A percentile compares a stretch with the other conserved stretches of the same genome.
Evolutionary conservation across 1,140 invertebrate genomes (phyloP).

Genomic region (Tetragonula clypearis): DNA sequence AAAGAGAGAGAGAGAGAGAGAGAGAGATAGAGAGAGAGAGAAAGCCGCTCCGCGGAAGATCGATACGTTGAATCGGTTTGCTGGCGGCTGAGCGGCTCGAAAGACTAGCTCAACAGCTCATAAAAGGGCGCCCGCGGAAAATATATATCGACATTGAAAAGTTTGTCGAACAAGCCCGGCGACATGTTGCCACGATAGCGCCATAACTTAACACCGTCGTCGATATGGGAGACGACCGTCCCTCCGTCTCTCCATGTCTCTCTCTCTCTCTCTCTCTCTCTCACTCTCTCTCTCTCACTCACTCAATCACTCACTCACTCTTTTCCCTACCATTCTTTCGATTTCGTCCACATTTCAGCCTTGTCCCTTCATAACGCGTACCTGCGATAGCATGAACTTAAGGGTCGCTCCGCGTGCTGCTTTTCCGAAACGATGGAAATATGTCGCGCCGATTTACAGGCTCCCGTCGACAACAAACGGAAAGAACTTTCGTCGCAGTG

Average conservation of each 20-base stretch:
- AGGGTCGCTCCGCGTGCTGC: constrained; percentile 50
- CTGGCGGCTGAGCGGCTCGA: constrained; percentile 46
- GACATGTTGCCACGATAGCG: constrained; percentile 79
- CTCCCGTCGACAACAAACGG: constrained; percentile 13
- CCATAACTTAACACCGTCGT: constrained; percentile 75
- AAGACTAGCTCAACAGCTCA: constrained; percentile 68
- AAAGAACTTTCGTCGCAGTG: constrained; percentile 13
- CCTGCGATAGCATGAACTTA: constrained; percentile 73
- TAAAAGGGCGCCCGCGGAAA: constrained; percentile 74
- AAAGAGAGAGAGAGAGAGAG: too few relatives aligned
- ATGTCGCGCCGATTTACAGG: constrained; percentile 56
- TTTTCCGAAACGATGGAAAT: constrained; percentile 55
- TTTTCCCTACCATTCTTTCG: constrained; percentile 22
- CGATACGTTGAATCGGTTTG: constrained; percentile 63
- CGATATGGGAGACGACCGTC: constrained; percentile 66
- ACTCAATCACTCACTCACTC: constrained; percentile 12
- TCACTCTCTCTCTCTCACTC: constrained; percentile 20
- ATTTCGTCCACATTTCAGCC: constrained; percentile 41
- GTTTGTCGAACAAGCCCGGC: constrained; percentile 78
- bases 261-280: constrained; percentile 19
- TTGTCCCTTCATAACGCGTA: constrained; percentile 57
- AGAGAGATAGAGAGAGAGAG: not conserved
- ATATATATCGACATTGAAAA: constrained; percentile 80
- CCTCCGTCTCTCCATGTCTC: not conserved
- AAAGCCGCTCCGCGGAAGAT: constrained; percentile 29